Percentiles rank a stretch among this genome's conserved stretches.
Evolutionary conservation across 1,140 invertebrate genomes (phyloP).

Genomic region (Xylocopa sonorina): DNA sequence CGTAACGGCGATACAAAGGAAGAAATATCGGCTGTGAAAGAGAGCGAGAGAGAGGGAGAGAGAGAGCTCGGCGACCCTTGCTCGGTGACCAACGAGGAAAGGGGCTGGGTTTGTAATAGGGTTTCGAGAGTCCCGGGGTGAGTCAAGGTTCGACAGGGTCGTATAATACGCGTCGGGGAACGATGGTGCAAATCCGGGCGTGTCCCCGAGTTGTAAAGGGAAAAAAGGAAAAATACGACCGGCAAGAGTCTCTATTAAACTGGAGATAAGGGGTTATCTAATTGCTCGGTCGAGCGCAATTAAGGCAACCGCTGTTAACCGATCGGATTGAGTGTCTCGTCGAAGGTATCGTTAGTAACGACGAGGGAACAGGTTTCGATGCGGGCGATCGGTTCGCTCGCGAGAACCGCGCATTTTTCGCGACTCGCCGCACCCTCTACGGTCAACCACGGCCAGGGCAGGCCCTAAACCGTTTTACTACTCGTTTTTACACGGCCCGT

Average conservation of each 20-base stretch:
- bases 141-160: background rate
- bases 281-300: constrained; percentile 39
- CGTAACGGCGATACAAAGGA: background rate
- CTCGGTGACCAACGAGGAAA: background rate
- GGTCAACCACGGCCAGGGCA: background rate
- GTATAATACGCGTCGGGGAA: background rate
- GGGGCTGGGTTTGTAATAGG: background rate
- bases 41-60: too few species aligned
- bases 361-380: constrained; percentile 39
- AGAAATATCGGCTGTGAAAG: too few species aligned
- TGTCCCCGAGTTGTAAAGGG: background rate
- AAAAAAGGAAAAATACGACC: background rate
- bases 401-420: constrained; percentile 15
- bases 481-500: constrained; percentile 5
- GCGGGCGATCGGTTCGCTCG: constrained; percentile 7
- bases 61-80: too few species aligned
- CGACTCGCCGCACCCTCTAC: background rate
- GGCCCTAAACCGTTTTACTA: constrained; percentile 41
- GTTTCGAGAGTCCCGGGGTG: background rate
- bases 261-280: constrained; percentile 20
- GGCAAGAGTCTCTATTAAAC: constrained; percentile 1
- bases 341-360: constrained; percentile 40
- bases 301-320: constrained; percentile 34
- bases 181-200: background rate
- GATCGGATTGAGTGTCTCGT: constrained; percentile 23